phyloP scores from a whole-genome alignment of 2,797 vertebrate genomes.

The Coranthus polyacanthus region DNA sequence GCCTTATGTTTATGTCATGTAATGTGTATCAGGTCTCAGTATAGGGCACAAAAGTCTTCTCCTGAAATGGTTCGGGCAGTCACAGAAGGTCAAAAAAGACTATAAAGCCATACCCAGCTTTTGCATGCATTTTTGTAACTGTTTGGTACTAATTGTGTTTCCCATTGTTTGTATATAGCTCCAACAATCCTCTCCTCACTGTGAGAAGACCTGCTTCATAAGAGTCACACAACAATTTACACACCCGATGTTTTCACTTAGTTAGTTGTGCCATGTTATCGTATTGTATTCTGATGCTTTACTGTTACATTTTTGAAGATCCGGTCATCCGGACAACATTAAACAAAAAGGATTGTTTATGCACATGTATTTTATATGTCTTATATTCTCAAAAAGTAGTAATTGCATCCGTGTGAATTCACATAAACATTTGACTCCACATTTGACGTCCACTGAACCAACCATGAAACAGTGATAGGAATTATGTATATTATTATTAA shows the following conservation, averaged over 20 bases:
- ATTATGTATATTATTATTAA: too few species aligned
- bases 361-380: not conserved
- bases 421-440: not conserved
- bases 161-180: not conserved
- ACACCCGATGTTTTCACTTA: not conserved
- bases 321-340: not conserved
- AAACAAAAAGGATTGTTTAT: not conserved
- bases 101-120: constrained; percentile 1
- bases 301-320: not conserved
- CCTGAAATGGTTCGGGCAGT: not conserved
- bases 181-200: constrained; percentile 16
- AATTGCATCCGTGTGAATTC: not conserved
- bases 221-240: constrained; percentile 22
- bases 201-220: constrained; percentile 19
- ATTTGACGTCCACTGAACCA: too few species aligned
- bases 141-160: not conserved
- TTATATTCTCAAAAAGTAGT: not conserved
- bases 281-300: not conserved
- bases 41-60: not conserved
- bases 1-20: too few species aligned
- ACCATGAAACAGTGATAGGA: too few species aligned
- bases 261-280: too few species aligned
- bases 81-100: constrained; percentile 2
- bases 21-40: too few species aligned
- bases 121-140: constrained; percentile 9